Percentiles rank a stretch among this genome's conserved stretches.
Evolutionary conservation across 2,797 vertebrate species (phyloP).

Genomic region (Pseudochirops cupreus): DNA sequence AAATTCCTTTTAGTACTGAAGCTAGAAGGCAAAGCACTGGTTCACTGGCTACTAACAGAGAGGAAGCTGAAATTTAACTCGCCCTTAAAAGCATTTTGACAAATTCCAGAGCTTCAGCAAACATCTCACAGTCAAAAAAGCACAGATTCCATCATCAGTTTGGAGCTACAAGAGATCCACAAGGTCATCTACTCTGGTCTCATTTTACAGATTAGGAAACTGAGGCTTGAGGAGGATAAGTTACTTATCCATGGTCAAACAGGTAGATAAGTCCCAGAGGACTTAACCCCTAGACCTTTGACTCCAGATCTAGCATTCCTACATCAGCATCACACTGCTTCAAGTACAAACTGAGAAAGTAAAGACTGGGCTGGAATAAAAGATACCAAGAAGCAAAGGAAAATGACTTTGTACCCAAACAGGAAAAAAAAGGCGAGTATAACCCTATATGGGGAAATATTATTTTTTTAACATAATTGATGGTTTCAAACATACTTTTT

Average conservation of each 20-base stretch:
- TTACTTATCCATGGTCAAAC: background rate
- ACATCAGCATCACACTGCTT: background rate
- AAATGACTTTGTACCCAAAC: background rate
- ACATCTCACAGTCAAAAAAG: background rate
- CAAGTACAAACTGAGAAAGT: background rate
- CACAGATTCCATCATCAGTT: background rate
- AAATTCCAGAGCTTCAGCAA: background rate
- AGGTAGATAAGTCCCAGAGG: background rate
- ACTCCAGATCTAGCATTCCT: background rate
- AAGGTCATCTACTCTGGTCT: background rate
- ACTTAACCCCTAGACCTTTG: background rate
- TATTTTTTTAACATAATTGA: background rate
- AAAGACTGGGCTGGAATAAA: background rate
- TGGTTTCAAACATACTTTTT: background rate
- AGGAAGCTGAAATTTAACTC: background rate
- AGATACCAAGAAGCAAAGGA: background rate
- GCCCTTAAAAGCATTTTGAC: background rate
- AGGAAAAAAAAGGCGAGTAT: background rate
- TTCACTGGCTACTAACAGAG: background rate
- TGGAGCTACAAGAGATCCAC: background rate
- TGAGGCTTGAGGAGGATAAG: background rate
- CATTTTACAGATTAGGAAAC: background rate
- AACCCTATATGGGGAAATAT: background rate
- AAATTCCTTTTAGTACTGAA: background rate
- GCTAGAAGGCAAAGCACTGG: background rate